Evolutionary conservation across 2,797 vertebrate species (phyloP), one percentile per base, ranked within the genome.

Genomic region (Taenioides sp.): DNA sequence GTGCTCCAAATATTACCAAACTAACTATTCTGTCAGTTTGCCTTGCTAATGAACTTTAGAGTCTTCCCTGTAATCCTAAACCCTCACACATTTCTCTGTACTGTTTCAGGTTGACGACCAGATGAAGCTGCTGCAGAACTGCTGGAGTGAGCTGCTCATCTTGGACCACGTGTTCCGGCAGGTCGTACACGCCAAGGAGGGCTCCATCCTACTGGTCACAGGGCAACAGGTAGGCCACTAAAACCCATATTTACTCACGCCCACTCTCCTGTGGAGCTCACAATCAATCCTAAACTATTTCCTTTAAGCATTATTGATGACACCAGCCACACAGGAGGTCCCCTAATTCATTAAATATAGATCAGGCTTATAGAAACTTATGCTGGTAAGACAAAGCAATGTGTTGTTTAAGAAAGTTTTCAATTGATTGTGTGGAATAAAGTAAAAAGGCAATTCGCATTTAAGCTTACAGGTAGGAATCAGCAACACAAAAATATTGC

Each of bases 71-170:
- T 27, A 2, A 55, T 65, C 18, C 69, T 65, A 49, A 61, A 10
- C 22, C 76, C 20, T 70, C 82, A 10, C 80, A 74, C 86, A 58
- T 78, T 77, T 86, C 47, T 80, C 62, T 52, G 9, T 59, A 3
- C 60, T 23, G 10, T 1, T 74, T 14, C 88, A 99, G 98, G 98
- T 99, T 87, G 98, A 99, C 25, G 98, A 99, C 93, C 98, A 99
- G 94, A 99, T 99, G 98, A 99, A 99, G 89, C 93, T 99, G 77
- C 95, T 99, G 86, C 98, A 99, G 92, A 99, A 99, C 91, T 98
- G 97, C 89, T 99, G 98, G 98, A 99, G 98, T 0, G 98, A 99
- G 84, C 97, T 99, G 79, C 93, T 99, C 90, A 98, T 98, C 82
- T 93, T 99, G 4, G 98, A 99, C 91, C 97, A 99, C 81, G 94